Conservation (phyloP, 2,113 vertebrate genomes). For the Gobio gobio region DNA sequence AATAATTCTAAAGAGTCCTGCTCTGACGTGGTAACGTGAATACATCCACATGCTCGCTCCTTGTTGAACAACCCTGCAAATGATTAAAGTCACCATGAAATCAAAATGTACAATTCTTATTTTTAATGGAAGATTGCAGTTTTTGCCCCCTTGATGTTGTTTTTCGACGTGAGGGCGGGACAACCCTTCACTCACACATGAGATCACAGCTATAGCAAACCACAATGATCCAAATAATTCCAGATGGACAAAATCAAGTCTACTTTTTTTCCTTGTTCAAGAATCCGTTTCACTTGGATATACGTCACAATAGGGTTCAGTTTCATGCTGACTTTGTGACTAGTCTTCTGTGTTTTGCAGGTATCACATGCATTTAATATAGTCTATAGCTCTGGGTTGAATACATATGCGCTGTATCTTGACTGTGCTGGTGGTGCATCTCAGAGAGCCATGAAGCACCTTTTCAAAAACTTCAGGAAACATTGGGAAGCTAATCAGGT, state of each 20-base stretch:
- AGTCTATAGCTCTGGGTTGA: constrained; percentile 73
- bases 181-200: too few species aligned
- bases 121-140: too few species aligned
- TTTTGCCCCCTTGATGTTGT: too few species aligned
- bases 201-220: too few species aligned
- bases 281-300: too few species aligned
- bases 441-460: constrained; percentile 68
- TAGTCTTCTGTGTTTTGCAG: constrained; percentile 57
- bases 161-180: too few species aligned
- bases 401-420: constrained; percentile 77
- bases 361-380: constrained; percentile 67
- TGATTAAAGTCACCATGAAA: too few species aligned
- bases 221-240: too few species aligned
- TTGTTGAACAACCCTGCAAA: not conserved
- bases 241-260: too few species aligned
- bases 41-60: not conserved
- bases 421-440: constrained; percentile 74
- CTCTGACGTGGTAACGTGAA: constrained; percentile 56
- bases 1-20: constrained; percentile 67
- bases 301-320: too few species aligned
- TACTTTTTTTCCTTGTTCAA: too few species aligned
- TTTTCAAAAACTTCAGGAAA: constrained; percentile 71
- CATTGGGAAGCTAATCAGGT: constrained; percentile 50
- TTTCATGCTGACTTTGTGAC: not conserved
- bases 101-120: too few species aligned